Evolutionary conservation across 1,140 invertebrate species (phyloP), one percentile per base, ranked within the genome.

Genomic region (Mesaphorura yosii): DNA sequence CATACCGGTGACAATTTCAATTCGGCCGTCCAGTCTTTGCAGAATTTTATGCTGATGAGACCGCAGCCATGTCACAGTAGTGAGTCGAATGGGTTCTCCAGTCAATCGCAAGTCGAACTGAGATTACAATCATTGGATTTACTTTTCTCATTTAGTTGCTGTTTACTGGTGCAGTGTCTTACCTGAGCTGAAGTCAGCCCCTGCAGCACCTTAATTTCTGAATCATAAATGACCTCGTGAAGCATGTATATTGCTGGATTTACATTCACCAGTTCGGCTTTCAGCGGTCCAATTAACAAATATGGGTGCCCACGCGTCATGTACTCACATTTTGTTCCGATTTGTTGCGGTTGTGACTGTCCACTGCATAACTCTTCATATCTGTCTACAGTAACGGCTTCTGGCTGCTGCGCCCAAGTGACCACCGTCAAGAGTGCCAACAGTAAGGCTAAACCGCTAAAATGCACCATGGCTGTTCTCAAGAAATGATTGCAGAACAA

Each of bases 41-140:
- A 98, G 78, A 27, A 83, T 74, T 28, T 75, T 67, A 65, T 92
- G 77, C 67, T 96, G 90, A 20, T 81, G 71, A 57, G 84, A 83
- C 64, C 83, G 85, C 12, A 98, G 73, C 94, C 93, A 98, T 1
- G 89, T 84, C 53, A 90, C 94, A 75, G 98, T 98, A 68, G 90
- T 95, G 64, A 98, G 96, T 60, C 95, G 79, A 71, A 98, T 98
- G 64, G 84, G 79, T 5, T 94, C 93, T 27, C 84, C 94, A 1
- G 93, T 97, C 1, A 95, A 94, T 62, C 94, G 75, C 59, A n/a
- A n/a, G n/a, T 80, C 81, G 65, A 98, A 86, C 82, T 92, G 70
- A 4, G 51, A 46, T 57, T 19, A 28, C 15, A 15, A 31, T n/a
- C n/a, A n/a, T n/a, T n/a, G n/a, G 91, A 2, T 98, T 94, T 1